A percentile compares a stretch with the other conserved stretches of the same genome.
These are phyloP conservation scores for Lethenteron camtschaticum DNA, from an alignment of 2,113 vertebrate species.

Conservation along the genomic window DNA sequence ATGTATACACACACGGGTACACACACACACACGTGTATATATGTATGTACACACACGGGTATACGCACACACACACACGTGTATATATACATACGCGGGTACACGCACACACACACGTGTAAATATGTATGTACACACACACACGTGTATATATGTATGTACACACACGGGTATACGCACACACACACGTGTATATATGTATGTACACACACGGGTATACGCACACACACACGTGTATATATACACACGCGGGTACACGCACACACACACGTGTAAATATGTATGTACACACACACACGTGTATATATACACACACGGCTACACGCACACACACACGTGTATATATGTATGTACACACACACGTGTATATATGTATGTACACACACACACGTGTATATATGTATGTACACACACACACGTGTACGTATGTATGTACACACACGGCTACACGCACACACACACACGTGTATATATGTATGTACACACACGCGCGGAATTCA, in stretches of 20 bases:
- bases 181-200: not conserved
- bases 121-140: not conserved
- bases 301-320: not conserved
- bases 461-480: not conserved
- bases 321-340: not conserved
- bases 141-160: not conserved
- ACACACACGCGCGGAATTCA: not conserved
- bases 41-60: not conserved
- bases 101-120: not conserved
- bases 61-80: not conserved
- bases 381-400: no score
- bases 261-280: not conserved
- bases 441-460: not conserved
- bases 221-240: not conserved
- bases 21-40: not conserved
- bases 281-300: not conserved
- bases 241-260: no score
- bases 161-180: not conserved
- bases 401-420: not conserved
- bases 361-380: not conserved
- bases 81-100: not conserved
- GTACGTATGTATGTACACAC: not conserved
- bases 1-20: not conserved
- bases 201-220: not conserved
- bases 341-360: not conserved